phyloP scores from a whole-genome alignment of 2,888 invertebrate species.

The Nezara viridula region DNA sequence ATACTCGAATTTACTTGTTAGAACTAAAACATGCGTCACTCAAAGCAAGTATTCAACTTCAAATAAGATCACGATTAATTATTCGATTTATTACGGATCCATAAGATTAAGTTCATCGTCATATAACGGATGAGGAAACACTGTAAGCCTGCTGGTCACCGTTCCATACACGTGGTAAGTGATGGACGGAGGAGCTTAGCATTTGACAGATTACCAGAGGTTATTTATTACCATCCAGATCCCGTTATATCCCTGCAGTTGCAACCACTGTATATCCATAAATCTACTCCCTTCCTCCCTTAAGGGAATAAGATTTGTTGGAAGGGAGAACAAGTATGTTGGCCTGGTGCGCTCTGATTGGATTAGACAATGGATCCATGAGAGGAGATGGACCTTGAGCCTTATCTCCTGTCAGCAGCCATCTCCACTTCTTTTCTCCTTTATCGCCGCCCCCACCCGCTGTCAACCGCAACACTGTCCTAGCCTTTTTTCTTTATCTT shows the following conservation, averaged over 20 bases:
- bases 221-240: not conserved
- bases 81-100: too few species aligned
- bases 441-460: not conserved
- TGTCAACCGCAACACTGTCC: not conserved
- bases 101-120: not conserved
- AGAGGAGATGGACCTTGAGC: not conserved
- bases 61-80: too few species aligned
- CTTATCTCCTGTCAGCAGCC: not conserved
- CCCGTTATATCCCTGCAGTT: not conserved
- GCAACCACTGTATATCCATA: not conserved
- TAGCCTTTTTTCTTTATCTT: not conserved
- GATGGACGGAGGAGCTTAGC: not conserved
- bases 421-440: conserved; percentile 16
- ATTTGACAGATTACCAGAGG: not conserved
- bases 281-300: not conserved
- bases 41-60: too few species aligned
- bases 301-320: not conserved
- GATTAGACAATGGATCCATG: not conserved
- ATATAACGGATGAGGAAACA: not conserved
- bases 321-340: not conserved
- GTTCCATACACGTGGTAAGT: not conserved
- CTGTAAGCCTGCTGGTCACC: not conserved
- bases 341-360: not conserved
- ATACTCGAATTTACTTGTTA: too few species aligned
- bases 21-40: too few species aligned